A percentile compares a stretch with the other conserved stretches of the same genome.
These are phyloP conservation scores for Amblyornis subalaris DNA, from an alignment of 2,113 vertebrate species.

Conservation along the genomic window DNA sequence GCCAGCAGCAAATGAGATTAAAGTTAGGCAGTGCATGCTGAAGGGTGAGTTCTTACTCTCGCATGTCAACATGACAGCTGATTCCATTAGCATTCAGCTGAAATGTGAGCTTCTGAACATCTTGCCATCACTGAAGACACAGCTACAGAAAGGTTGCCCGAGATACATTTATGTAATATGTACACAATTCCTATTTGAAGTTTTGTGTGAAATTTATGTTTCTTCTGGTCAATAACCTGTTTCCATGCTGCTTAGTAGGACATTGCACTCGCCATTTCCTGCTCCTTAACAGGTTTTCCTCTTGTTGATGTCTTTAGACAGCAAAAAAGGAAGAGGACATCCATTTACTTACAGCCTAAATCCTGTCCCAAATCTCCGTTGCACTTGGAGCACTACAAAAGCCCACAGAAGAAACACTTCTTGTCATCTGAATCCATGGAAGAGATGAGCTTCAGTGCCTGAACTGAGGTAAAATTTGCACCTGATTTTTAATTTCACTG, in stretches of 20 bases:
- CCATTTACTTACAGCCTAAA: not conserved
- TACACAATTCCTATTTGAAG: not conserved
- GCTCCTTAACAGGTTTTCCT: not conserved
- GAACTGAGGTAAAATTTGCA: not conserved
- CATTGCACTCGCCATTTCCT: not conserved
- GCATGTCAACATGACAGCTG: not conserved
- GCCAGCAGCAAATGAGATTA: not conserved
- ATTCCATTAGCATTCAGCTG: not conserved
- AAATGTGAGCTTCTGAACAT: not conserved
- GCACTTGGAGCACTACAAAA: not conserved
- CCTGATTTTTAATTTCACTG: not conserved
- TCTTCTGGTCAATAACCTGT: not conserved
- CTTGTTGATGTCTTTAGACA: not conserved
- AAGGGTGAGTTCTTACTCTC: not conserved
- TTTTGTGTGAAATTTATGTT: not conserved
- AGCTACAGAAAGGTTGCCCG: not conserved
- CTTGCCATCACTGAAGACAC: not conserved
- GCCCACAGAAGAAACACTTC: not conserved
- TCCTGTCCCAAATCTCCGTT: not conserved
- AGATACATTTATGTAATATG: not conserved
- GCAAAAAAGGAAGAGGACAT: not conserved
- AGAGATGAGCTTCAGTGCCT: not conserved
- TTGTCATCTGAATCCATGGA: not conserved
- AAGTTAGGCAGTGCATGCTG: not conserved
- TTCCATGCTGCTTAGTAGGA: not conserved